These are phyloP conservation scores for Rousettus madagascariensis DNA, from an alignment of 2,797 vertebrate species.

Conservation along the genomic window DNA sequence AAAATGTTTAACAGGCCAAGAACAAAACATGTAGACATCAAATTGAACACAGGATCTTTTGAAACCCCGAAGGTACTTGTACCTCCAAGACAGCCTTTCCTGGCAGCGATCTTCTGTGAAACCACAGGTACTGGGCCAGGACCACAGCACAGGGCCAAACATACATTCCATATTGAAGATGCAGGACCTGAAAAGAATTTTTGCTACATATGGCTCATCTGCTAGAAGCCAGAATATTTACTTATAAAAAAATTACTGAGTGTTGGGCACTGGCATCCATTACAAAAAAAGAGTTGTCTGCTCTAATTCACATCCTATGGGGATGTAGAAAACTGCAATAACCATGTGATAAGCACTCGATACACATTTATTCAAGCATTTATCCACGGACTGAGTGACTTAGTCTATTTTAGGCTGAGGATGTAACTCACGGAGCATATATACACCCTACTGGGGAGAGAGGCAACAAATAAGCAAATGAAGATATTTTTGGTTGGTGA, in stretches of 20 bases:
- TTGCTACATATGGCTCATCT: not conserved
- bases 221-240: not conserved
- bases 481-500: not conserved
- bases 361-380: not conserved
- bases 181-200: conserved; percentile 86
- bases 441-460: not conserved
- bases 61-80: not conserved
- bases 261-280: not conserved
- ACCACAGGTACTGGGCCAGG: conserved; percentile 94
- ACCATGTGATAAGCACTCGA: not conserved
- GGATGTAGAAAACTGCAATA: not conserved
- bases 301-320: not conserved
- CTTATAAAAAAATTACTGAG: not conserved
- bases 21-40: not conserved
- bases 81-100: conserved; percentile 92
- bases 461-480: not conserved
- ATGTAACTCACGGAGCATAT: not conserved
- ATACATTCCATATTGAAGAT: conserved; percentile 92
- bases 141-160: conserved; percentile 96
- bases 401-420: not conserved
- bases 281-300: not conserved
- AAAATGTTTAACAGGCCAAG: not conserved
- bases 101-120: conserved; percentile 79
- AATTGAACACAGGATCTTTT: not conserved
- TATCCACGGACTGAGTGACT: not conserved